Evolutionary conservation across 92 coral and sea anemone genomes (phyloP).

Genomic region (Plumapathes pennacea): DNA sequence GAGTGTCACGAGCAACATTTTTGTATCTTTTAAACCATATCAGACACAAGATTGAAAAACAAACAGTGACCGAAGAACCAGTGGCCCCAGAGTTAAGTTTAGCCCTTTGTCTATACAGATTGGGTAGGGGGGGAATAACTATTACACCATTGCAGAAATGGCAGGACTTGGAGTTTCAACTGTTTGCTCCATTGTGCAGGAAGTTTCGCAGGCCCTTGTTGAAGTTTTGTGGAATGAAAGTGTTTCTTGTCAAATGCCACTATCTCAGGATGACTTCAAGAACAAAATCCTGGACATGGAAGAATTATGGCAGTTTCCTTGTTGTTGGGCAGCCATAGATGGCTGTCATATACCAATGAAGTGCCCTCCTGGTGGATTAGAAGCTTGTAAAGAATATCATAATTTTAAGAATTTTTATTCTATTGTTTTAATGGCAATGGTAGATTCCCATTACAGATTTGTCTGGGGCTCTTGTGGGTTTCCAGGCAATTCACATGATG

Average conservation of each 20-base stretch:
- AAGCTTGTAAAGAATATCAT: constrained; percentile 61
- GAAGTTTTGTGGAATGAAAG: constrained; percentile 10
- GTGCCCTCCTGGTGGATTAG: constrained; percentile 60
- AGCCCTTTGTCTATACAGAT: constrained; percentile 41
- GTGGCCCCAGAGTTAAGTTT: constrained; percentile 33
- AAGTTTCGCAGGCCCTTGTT: constrained; percentile 22
- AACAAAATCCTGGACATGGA: no score
- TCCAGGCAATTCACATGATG: constrained; percentile 10
- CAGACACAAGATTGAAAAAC: constrained; percentile 14
- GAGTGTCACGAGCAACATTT: constrained; percentile 32
- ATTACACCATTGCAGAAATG: constrained; percentile 36
- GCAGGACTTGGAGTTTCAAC: constrained; percentile 27
- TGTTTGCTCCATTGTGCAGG: constrained; percentile 22
- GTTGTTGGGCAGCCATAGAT: constrained; percentile 15
- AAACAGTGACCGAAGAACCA: constrained; percentile 31
- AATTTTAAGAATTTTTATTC: constrained; percentile 58
- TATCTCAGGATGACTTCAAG: constrained; percentile 14
- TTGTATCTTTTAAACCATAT: constrained; percentile 15
- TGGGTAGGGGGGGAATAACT: constrained; percentile 38
- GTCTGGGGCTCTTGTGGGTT: constrained; percentile 60
- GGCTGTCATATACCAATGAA: constrained; percentile 34
- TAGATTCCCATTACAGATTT: constrained; percentile 60
- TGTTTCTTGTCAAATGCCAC: constrained; percentile 18
- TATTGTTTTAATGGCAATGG: constrained; percentile 55
- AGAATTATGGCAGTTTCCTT: no score